Percentiles rank a stretch among this genome's conserved stretches.
Evolutionary conservation across 1,140 invertebrate species (phyloP).

Genomic region (Argopecten irradians): DNA sequence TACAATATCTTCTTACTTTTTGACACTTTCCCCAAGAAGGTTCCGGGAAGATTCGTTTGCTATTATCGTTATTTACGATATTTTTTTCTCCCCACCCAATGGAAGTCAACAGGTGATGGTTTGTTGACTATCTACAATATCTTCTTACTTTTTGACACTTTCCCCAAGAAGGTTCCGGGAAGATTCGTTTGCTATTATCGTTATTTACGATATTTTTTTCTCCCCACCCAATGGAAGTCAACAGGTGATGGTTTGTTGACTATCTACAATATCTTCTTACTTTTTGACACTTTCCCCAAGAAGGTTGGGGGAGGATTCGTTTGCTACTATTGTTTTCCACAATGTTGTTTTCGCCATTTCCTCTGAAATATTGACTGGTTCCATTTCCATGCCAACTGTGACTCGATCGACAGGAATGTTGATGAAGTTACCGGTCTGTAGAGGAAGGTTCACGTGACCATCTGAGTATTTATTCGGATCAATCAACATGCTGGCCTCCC

Average conservation of each 20-base stretch:
- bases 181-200: constrained; percentile 65
- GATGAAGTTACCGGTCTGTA: constrained; percentile 35
- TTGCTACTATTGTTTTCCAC: constrained; percentile 68
- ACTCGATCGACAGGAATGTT: constrained; percentile 51
- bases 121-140: no score
- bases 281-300: constrained; percentile 38
- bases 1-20: no score
- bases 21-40: no score
- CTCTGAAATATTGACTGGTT: constrained; percentile 65
- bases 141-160: constrained; percentile 35
- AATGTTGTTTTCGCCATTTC: constrained; percentile 66
- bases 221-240: constrained; percentile 69
- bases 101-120: no score
- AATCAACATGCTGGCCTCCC: not conserved
- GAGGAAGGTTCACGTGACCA: constrained; percentile 27
- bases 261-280: constrained; percentile 32
- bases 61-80: no score
- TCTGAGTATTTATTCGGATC: not conserved
- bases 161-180: constrained; percentile 50
- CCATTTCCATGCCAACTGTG: constrained; percentile 54
- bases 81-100: no score
- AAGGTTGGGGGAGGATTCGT: constrained; percentile 61
- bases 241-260: no score
- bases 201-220: constrained; percentile 71
- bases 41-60: no score